Evolutionary conservation across 2,888 invertebrate genomes (phyloP), one percentile per base, ranked within the genome.

Genomic region (Andrena flavipes): DNA sequence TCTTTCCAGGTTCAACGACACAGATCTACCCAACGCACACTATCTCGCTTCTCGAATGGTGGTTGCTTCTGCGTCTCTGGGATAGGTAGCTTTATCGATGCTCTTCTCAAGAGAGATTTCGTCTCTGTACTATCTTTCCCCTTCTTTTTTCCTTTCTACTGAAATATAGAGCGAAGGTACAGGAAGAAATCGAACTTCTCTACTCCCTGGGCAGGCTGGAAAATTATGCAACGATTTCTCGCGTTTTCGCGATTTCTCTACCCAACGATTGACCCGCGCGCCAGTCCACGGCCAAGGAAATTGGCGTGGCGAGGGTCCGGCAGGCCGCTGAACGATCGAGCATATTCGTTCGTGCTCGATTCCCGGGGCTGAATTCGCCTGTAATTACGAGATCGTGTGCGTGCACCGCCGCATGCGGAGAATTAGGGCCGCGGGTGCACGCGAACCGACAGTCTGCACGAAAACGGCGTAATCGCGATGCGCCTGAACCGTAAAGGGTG

Each of bases 381-480:
- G 71, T 71, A 67, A 77, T 77, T 64, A 76, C 10, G 35, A 54
- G 69, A 76, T 59, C 29, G 69, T 69, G 48, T 63, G 63, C 76
- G 76, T 63, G 68, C 48, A 7, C 3, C 63, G 51, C 20, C 54
- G 67, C 56, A 71, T 4, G 71, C 42, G 20, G 76, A 59, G 54
- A 77, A 77, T 30, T 54, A 30, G 65, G 26, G 67, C n/a, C 13
- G 78, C 16, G 30, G 30, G 29, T 49, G 59, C 79, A 84, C 81
- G 86, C 81, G 56, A 80, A 30, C 64, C 62, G 68, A 69, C 68
- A 62, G 30, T 62, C 64, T 13, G 33, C 86, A 77, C 76, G 77
- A 77, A 70, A 73, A 33, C 62, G 26, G 35, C 54, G 67, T 75
- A 78, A 82, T 75, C 67, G 42, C 29, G 49, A 23, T 42, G 42